These are phyloP conservation scores for Mugil cephalus DNA, from an alignment of 2,113 vertebrate genomes.

Conservation along the genomic window DNA sequence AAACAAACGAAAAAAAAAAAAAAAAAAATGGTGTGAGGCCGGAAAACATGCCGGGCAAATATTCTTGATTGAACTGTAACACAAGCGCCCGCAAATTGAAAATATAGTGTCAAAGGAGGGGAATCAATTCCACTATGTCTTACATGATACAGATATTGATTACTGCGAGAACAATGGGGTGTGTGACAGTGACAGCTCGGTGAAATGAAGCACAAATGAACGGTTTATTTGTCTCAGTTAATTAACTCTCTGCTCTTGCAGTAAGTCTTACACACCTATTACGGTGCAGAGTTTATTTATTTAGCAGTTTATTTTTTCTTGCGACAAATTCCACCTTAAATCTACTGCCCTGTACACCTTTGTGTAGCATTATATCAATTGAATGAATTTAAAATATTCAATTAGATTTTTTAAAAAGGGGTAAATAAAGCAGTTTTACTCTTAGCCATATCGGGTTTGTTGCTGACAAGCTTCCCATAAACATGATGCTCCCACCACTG, in stretches of 20 bases:
- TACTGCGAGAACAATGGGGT: constrained; percentile 23
- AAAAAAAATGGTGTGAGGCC: background rate
- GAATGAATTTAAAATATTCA: no score
- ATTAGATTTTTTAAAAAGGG: no score
- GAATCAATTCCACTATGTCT: constrained; percentile 8
- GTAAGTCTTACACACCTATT: background rate
- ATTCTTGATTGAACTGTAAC: background rate
- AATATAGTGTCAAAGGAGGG: background rate
- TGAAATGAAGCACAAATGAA: constrained; percentile 36
- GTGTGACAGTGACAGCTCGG: constrained; percentile 32
- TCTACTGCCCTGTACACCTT: background rate
- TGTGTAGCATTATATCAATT: no score
- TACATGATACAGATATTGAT: constrained; percentile 29
- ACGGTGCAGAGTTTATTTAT: background rate
- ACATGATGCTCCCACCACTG: no score
- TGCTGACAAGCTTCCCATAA: no score
- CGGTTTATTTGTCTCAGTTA: constrained; percentile 15
- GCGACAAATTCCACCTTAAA: background rate
- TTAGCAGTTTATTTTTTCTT: background rate
- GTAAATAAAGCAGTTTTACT: no score
- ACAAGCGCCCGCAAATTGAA: background rate
- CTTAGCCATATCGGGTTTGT: no score
- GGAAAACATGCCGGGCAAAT: background rate
- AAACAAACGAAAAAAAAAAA: no score
- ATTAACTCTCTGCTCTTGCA: constrained; percentile 18